Percentiles rank a stretch among this genome's conserved stretches.
Evolutionary conservation across 2,797 vertebrate genomes (phyloP).

Genomic region (Manis crassicaudata): DNA sequence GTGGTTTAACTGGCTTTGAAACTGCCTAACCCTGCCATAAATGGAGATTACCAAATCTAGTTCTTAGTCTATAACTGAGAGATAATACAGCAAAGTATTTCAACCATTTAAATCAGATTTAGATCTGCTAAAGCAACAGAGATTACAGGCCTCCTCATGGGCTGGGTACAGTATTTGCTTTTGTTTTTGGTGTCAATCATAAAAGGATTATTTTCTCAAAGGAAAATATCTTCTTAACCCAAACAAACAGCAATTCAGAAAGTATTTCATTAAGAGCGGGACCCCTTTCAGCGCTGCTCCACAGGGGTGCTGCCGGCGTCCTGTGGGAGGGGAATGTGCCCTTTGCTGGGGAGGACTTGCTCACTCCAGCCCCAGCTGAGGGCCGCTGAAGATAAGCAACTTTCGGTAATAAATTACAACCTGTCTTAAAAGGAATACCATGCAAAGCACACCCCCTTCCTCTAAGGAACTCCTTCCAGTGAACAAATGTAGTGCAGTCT

Average conservation of each 20-base stretch:
- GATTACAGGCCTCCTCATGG: neutral
- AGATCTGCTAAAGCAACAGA: slow-evolving; percentile 30
- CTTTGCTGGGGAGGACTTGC: neutral
- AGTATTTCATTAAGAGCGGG: neutral
- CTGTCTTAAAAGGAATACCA: neutral
- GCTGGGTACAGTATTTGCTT: slow-evolving; percentile 10
- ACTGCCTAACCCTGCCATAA: neutral
- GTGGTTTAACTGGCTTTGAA: neutral
- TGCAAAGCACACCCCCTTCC: neutral
- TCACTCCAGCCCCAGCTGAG: neutral
- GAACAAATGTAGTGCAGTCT: neutral
- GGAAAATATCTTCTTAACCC: slow-evolving; percentile 45
- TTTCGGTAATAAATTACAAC: accelerated
- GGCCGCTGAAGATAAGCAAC: neutral
- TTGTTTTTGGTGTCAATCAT: neutral
- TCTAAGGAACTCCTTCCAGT: neutral
- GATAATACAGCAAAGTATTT: slow-evolving; percentile 37
- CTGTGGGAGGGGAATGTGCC: neutral
- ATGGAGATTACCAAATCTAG: neutral
- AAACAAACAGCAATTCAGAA: neutral
- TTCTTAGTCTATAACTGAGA: neutral
- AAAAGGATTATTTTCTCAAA: slow-evolving; percentile 66
- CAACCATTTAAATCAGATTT: slow-evolving; percentile 66
- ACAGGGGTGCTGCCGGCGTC: neutral
- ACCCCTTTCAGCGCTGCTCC: neutral